A percentile compares a stretch with the other conserved stretches of the same genome.
These are phyloP conservation scores for Pangasius larnaudii DNA, from an alignment of 2,797 vertebrate species.

Conservation along the genomic window DNA sequence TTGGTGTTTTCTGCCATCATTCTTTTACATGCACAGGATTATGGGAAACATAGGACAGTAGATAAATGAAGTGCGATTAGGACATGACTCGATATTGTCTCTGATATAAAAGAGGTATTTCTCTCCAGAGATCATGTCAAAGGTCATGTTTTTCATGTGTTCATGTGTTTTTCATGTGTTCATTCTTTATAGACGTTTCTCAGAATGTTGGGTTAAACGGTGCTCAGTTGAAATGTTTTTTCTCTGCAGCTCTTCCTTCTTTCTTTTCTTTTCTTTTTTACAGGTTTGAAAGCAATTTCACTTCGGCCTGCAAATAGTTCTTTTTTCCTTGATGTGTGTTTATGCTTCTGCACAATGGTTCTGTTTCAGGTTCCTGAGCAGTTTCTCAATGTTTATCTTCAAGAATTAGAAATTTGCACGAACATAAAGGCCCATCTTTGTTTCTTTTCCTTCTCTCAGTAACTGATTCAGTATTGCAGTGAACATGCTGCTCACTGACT, in stretches of 20 bases:
- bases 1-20: not conserved
- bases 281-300: constrained; percentile 63
- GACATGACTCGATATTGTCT: not conserved
- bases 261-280: constrained; percentile 61
- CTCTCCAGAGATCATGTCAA: not conserved
- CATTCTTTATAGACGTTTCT: not conserved
- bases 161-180: not conserved
- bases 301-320: constrained; percentile 58
- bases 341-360: constrained; percentile 54
- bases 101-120: not conserved
- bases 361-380: constrained; percentile 59
- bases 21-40: not conserved
- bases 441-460: constrained; percentile 16
- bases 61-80: not conserved
- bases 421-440: constrained; percentile 56
- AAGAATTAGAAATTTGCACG: constrained; percentile 65
- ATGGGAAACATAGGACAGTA: not conserved
- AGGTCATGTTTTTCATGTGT: not conserved
- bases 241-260: not conserved
- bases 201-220: not conserved
- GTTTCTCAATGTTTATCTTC: constrained; percentile 64
- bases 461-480: constrained; percentile 5
- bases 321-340: constrained; percentile 24
- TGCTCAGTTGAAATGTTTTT: not conserved
- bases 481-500: constrained; percentile 17